Conservation (phyloP, 2,888 invertebrate genomes). For the Steromphala cineraria region DNA sequence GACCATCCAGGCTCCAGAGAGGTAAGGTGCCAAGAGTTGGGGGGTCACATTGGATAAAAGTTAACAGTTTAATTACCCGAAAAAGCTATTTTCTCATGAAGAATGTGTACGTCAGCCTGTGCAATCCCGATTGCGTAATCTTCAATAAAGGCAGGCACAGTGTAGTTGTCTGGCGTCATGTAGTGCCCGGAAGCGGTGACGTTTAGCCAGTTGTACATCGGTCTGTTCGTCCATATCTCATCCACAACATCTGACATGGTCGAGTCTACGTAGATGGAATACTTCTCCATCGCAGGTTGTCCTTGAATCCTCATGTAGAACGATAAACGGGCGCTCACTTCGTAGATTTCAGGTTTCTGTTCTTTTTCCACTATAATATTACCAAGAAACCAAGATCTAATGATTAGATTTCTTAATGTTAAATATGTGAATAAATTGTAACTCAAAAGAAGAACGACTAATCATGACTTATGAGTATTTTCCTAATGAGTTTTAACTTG, state of each 20-base stretch:
- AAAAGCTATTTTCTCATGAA: background rate
- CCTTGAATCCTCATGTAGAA: background rate
- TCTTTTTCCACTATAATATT: background rate
- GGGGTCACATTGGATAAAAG: too few relatives aligned
- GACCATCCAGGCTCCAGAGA: too few relatives aligned
- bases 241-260: background rate
- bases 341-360: background rate
- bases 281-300: background rate
- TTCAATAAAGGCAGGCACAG: background rate
- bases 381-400: background rate
- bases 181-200: background rate
- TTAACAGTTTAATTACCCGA: too few relatives aligned
- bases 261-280: background rate
- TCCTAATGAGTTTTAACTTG: too few relatives aligned
- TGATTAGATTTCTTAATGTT: background rate
- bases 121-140: background rate
- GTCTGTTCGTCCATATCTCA: background rate
- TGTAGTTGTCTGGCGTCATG: background rate
- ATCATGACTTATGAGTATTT: too few relatives aligned
- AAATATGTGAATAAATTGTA: background rate
- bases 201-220: slow-evolving; percentile 2
- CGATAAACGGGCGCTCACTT: background rate
- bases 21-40: too few relatives aligned
- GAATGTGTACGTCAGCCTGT: background rate
- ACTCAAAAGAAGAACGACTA: too few relatives aligned